Evolutionary conservation across 2,113 vertebrate genomes (phyloP).

Genomic region (Hemibagrus wyckioides): DNA sequence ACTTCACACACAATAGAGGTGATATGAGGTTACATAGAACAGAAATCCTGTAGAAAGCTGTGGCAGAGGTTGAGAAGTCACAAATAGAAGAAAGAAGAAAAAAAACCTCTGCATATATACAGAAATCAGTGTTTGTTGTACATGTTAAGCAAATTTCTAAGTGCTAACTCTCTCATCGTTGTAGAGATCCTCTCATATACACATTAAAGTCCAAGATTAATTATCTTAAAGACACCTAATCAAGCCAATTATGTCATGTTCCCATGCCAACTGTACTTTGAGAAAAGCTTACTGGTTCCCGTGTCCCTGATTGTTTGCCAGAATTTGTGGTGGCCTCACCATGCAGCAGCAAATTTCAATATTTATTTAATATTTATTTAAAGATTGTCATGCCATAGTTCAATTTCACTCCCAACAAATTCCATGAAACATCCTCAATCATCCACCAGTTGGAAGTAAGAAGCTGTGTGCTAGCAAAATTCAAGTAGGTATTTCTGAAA

Average conservation of each 20-base stretch:
- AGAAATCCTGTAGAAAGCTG: neutral
- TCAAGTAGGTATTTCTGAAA: neutral
- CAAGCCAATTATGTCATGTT: conserved; percentile 39
- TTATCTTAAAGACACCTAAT: conserved; percentile 6
- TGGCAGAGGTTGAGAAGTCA: neutral
- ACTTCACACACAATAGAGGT: conserved; percentile 26
- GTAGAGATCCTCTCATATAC: neutral
- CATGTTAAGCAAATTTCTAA: neutral
- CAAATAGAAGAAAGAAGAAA: neutral
- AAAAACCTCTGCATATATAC: neutral
- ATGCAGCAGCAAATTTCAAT: neutral
- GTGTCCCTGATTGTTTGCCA: neutral
- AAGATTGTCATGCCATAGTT: neutral
- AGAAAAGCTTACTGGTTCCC: neutral
- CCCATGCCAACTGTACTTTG: conserved; percentile 41
- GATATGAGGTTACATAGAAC: neutral
- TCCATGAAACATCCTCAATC: neutral
- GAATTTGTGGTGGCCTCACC: neutral
- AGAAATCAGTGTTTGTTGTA: conserved; percentile 6
- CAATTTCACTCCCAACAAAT: neutral
- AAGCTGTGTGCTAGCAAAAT: neutral
- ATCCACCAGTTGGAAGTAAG: neutral
- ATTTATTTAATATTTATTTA: too few species aligned
- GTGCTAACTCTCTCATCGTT: neutral
- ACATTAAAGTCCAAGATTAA: neutral